Percentiles rank a stretch among this genome's conserved stretches.
Evolutionary conservation across 2,888 invertebrate species (phyloP).

Genomic region (Mythimna lalbum): DNA sequence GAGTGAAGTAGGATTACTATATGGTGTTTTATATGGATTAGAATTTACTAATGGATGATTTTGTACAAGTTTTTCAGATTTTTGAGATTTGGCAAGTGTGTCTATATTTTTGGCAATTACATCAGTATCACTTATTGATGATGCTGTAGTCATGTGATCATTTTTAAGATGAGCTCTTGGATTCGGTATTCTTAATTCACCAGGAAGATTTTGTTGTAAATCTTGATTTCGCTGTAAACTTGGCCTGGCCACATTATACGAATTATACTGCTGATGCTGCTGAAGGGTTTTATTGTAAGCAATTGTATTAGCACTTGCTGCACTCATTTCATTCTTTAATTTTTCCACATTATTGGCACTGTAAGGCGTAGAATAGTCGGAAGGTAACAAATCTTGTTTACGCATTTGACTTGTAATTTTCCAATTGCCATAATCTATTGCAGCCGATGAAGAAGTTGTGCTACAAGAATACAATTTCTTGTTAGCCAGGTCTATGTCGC

Average conservation of each 20-base stretch:
- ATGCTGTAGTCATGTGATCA: conserved; percentile 74
- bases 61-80: conserved; percentile 82
- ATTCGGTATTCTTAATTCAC: conserved; percentile 86
- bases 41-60: conserved; percentile 82
- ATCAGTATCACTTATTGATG: conserved; percentile 74
- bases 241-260: conserved; percentile 78
- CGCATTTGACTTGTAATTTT: conserved; percentile 81
- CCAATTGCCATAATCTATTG: conserved; percentile 86
- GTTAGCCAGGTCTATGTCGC: conserved; percentile 85
- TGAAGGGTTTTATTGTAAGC: conserved; percentile 84
- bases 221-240: conserved; percentile 79
- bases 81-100: conserved; percentile 77
- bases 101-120: conserved; percentile 78
- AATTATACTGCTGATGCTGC: conserved; percentile 81
- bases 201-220: conserved; percentile 78
- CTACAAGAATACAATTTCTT: conserved; percentile 84
- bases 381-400: conserved; percentile 81
- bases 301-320: conserved; percentile 71
- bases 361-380: conserved; percentile 83
- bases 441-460: conserved; percentile 73
- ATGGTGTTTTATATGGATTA: conserved; percentile 84
- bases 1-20: conserved; percentile 80
- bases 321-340: conserved; percentile 75
- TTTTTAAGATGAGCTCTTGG: conserved; percentile 80
- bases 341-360: conserved; percentile 77